Evolutionary conservation across 2,888 invertebrate species (phyloP).

Genomic region (Heliconius hortense): DNA sequence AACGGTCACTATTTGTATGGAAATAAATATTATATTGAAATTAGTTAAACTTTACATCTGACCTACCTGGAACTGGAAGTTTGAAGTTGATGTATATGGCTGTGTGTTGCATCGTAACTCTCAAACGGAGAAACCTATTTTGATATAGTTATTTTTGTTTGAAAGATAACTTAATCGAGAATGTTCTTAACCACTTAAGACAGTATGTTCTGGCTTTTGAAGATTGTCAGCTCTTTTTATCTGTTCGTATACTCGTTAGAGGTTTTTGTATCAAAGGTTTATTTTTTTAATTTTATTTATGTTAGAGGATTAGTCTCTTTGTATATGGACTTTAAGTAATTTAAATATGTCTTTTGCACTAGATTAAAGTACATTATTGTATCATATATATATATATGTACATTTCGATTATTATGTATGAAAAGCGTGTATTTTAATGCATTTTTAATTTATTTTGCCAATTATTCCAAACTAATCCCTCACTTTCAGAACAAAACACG

Average conservation of each 20-base stretch:
- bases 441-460: background rate
- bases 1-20: background rate
- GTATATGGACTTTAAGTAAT: background rate
- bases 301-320: no score
- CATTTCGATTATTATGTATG: background rate
- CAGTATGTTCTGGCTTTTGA: no score
- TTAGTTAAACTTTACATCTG: background rate
- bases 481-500: conserved; percentile 89
- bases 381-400: no score
- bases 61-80: background rate
- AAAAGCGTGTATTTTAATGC: background rate
- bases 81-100: background rate
- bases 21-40: background rate
- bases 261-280: no score
- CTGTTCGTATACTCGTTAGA: no score
- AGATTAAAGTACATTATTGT: background rate
- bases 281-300: background rate
- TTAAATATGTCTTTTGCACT: background rate
- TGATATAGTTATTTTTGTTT: background rate
- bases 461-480: background rate
- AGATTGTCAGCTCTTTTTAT: no score
- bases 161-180: no score
- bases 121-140: background rate
- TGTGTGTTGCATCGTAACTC: background rate
- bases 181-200: no score